These are phyloP conservation scores for Tribolium freemani DNA, from an alignment of 2,888 invertebrate genomes.

Conservation along the genomic window DNA sequence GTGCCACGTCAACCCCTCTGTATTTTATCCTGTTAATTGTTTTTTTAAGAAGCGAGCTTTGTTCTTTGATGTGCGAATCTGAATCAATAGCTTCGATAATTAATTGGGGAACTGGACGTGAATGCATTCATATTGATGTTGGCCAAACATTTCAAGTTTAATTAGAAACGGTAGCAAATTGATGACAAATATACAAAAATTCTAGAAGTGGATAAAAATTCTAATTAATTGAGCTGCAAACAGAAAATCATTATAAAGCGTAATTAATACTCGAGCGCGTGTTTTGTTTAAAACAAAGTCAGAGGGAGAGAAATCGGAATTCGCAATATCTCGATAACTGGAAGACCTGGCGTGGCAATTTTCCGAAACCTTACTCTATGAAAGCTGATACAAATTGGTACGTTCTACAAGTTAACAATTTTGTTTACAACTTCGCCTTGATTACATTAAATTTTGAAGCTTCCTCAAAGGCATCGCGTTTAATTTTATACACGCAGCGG, in stretches of 20 bases:
- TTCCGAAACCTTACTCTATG: conserved; percentile 23
- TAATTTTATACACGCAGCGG: conserved; percentile 8
- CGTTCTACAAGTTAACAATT: conserved; percentile 24
- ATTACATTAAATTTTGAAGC: conserved; percentile 36
- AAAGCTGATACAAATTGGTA: conserved; percentile 27
- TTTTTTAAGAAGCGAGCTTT: conserved; percentile 9
- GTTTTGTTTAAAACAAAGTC: conserved; percentile 6
- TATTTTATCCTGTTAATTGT: conserved; percentile 11
- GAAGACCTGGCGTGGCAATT: not conserved
- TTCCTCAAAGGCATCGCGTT: conserved; percentile 26
- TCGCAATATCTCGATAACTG: not conserved
- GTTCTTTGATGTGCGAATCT: not conserved
- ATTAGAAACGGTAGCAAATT: not conserved
- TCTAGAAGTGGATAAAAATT: no score
- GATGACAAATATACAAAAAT: no score
- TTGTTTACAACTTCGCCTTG: conserved; percentile 29
- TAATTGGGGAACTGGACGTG: not conserved
- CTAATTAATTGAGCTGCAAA: conserved; percentile 24
- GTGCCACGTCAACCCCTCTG: not conserved
- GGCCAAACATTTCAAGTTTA: not conserved
- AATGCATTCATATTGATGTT: conserved; percentile 9
- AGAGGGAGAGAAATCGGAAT: not conserved
- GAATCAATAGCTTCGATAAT: conserved; percentile 1
- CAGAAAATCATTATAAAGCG: conserved; percentile 24
- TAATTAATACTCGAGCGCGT: conserved; percentile 25